These are phyloP conservation scores for Hypena proboscidalis DNA, from an alignment of 2,888 invertebrate genomes.

Conservation along the genomic window DNA sequence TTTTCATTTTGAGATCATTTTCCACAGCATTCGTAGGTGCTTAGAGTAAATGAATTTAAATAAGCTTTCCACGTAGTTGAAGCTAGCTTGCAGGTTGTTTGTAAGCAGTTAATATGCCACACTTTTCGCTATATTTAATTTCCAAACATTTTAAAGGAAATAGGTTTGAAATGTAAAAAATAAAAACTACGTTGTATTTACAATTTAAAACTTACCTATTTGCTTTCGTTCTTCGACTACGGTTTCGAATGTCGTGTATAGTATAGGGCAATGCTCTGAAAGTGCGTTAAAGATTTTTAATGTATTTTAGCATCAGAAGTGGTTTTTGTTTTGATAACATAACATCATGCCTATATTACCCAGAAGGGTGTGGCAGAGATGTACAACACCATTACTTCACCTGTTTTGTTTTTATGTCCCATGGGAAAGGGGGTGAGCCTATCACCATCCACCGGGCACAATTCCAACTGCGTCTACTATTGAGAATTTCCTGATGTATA, in stretches of 20 bases:
- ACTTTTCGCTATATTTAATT: constrained; percentile 10
- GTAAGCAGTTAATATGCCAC: constrained; percentile 9
- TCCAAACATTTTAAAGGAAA: constrained; percentile 22
- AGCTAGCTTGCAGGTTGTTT: constrained; percentile 11
- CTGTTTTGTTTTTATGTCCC: too few relatives aligned
- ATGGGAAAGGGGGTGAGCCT: too few relatives aligned
- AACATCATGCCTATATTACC: too few relatives aligned
- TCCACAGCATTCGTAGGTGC: constrained; percentile 1
- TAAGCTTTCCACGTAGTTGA: constrained; percentile 1
- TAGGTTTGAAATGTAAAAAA: constrained; percentile 34
- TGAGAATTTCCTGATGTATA: too few relatives aligned
- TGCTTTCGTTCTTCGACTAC: constrained; percentile 15
- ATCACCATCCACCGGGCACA: too few relatives aligned
- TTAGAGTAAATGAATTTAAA: constrained; percentile 14
- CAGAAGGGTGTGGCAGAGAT: too few relatives aligned
- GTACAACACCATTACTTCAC: too few relatives aligned
- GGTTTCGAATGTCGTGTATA: constrained; percentile 21
- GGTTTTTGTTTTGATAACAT: too few relatives aligned
- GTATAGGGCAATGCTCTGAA: constrained; percentile 9
- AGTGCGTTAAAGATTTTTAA: constrained; percentile 2
- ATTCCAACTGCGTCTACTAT: too few relatives aligned
- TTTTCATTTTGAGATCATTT: constrained; percentile 3
- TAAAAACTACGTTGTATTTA: constrained; percentile 34
- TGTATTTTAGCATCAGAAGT: too few relatives aligned
- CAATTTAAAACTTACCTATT: constrained; percentile 35